A percentile compares a stretch with the other conserved stretches of the same genome.
Evolutionary conservation across 2,797 vertebrate genomes (phyloP).

Genomic region (Enteromius radiatus): DNA sequence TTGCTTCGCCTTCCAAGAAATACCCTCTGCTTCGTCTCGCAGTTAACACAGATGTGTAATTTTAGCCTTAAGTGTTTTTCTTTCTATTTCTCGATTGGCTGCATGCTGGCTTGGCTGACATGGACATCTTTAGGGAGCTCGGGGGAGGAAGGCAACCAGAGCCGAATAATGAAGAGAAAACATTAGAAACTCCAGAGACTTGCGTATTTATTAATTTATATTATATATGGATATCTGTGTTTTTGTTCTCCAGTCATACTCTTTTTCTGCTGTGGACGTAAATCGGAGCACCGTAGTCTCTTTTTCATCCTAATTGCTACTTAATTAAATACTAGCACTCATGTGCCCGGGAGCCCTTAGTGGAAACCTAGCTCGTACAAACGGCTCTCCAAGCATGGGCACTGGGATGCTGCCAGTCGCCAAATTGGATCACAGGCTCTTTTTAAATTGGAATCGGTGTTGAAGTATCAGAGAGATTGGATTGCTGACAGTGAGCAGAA

Average conservation of each 20-base stretch:
- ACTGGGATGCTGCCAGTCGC: constrained; percentile 60
- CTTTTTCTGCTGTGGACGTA: constrained; percentile 9
- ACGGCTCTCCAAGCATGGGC: constrained; percentile 39
- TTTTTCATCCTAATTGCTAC: constrained; percentile 53
- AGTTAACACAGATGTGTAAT: constrained; percentile 44
- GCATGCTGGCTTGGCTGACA: constrained; percentile 15
- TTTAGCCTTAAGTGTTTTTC: constrained; percentile 42
- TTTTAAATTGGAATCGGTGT: constrained; percentile 66
- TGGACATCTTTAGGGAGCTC: constrained; percentile 30
- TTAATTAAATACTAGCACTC: constrained; percentile 54
- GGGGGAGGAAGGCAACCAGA: constrained; percentile 17
- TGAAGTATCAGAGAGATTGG: constrained; percentile 64
- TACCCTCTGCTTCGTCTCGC: constrained; percentile 10
- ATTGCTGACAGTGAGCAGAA: constrained; percentile 62
- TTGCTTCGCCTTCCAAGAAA: constrained; percentile 29
- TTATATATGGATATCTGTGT: background rate
- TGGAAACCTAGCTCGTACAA: constrained; percentile 37
- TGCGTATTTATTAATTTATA: background rate
- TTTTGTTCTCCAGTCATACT: background rate
- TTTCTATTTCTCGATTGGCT: constrained; percentile 26
- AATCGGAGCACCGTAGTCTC: constrained; percentile 38
- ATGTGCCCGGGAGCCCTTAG: constrained; percentile 36
- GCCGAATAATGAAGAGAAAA: constrained; percentile 29
- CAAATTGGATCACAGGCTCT: constrained; percentile 65
- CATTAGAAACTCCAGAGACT: constrained; percentile 15